A percentile compares a stretch with the other conserved stretches of the same genome.
phyloP scores from a whole-genome alignment of 2,113 vertebrate genomes.

The pig (Sus scrofa) region T2T-Sscrofa CM000822.6:51002501-51003000 shows the following conservation, averaged over 20 bases:
- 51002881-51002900: too few relatives aligned
- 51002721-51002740: neutral
- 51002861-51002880: too few relatives aligned
- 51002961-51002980: neutral
- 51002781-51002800: too few relatives aligned
- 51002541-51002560: neutral
- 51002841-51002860: too few relatives aligned
- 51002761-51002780: too few relatives aligned
- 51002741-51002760: too few relatives aligned
- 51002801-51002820: too few relatives aligned
- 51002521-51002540: neutral
- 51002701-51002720: neutral
- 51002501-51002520: constrained; percentile 9
- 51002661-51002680: neutral
- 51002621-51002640: neutral
- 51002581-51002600: neutral
- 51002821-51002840: too few relatives aligned
- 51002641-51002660: neutral
- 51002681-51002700: neutral
- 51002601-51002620: neutral
- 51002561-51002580: constrained; percentile 31
- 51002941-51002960: neutral
- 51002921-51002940: neutral
- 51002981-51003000: neutral
- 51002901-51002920: neutral